Evolutionary conservation across 2,797 vertebrate species (phyloP).

Genomic region (Eidolon dupreanum): DNA sequence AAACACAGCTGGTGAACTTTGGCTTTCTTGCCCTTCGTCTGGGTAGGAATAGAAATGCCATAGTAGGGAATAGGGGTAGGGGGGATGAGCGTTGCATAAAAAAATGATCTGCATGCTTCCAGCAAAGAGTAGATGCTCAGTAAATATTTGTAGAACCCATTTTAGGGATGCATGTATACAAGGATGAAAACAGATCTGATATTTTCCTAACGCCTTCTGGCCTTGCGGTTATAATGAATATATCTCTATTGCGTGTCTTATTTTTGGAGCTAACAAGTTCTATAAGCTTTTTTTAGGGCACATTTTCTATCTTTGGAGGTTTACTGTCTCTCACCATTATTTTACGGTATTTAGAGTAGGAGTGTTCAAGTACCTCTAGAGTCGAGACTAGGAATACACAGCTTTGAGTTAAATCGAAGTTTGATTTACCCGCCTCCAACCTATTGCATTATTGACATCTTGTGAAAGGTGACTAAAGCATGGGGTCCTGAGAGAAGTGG

Average conservation of each 20-base stretch:
- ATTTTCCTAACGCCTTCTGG: not conserved
- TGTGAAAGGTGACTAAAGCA: not conserved
- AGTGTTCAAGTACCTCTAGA: not conserved
- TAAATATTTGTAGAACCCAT: not conserved
- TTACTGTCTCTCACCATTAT: not conserved
- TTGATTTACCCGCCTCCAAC: not conserved
- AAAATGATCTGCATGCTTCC: not conserved
- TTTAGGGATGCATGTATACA: not conserved
- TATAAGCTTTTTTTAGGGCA: not conserved
- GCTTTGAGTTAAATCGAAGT: not conserved
- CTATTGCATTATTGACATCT: not conserved
- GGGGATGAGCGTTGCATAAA: not conserved
- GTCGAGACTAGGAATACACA: not conserved
- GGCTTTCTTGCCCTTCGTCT: not conserved
- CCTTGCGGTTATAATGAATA: not conserved
- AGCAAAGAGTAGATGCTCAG: not conserved
- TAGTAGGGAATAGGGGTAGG: not conserved
- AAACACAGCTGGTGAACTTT: slow-evolving; percentile 57
- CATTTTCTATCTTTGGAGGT: not conserved
- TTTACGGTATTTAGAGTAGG: not conserved
- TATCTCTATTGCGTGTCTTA: not conserved
- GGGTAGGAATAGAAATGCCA: slow-evolving; percentile 22
- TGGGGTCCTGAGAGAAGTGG: not conserved
- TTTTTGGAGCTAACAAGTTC: not conserved
- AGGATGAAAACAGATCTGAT: not conserved